Evolutionary conservation across 2,888 invertebrate genomes (phyloP).

Genomic region (Sarcophaga rosellei): DNA sequence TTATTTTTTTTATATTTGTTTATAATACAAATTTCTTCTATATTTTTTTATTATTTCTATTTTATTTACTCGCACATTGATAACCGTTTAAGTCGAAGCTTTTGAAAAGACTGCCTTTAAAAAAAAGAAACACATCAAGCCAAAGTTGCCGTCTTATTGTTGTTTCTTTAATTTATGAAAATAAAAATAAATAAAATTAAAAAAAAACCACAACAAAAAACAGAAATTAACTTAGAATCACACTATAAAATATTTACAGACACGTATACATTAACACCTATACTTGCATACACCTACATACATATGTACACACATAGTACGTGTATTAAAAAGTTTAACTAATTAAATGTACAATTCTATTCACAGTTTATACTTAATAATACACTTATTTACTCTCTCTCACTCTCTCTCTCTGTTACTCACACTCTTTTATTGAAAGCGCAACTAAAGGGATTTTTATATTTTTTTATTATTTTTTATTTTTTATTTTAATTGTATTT

Average conservation of each 20-base stretch:
- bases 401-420: no score
- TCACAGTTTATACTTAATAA: no score
- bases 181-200: not conserved
- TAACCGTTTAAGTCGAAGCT: constrained; percentile 48
- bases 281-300: not conserved
- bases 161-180: constrained; percentile 9
- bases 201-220: not conserved
- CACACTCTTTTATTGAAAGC: no score
- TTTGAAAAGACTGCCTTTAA: constrained; percentile 53
- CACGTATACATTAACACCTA: not conserved
- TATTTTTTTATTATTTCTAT: constrained; percentile 3
- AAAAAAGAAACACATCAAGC: constrained; percentile 24
- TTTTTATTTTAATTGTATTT: no score
- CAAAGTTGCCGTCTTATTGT: constrained; percentile 15
- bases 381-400: no score
- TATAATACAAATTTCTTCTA: not conserved
- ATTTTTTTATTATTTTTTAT: no score
- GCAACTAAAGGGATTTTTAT: no score
- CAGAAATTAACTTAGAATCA: constrained; percentile 21
- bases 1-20: not conserved
- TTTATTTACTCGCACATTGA: constrained; percentile 20
- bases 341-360: no score
- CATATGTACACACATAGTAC: not conserved
- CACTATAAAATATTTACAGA: not conserved
- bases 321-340: no score